Evolutionary conservation across 2,888 invertebrate genomes (phyloP).

Genomic region (Priocnemis perturbator): DNA sequence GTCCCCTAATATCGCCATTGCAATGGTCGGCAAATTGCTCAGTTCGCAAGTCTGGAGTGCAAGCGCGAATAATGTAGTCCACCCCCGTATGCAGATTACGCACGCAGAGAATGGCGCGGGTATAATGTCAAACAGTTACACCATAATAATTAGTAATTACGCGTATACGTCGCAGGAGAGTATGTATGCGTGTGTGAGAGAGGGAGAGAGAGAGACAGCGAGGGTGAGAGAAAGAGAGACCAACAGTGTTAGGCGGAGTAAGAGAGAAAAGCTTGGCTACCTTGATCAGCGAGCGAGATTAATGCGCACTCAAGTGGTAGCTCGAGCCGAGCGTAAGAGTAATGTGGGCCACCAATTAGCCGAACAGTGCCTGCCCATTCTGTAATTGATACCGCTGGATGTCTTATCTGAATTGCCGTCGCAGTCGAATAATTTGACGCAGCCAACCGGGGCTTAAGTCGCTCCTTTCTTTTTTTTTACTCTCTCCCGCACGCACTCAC

Average conservation of each 20-base stretch:
- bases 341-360: conserved; percentile 65
- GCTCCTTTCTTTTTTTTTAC: neutral
- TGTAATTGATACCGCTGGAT: conserved; percentile 62
- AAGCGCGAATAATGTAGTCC: conserved; percentile 10
- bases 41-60: neutral
- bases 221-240: neutral
- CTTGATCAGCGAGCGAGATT: neutral
- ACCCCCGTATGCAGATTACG: neutral
- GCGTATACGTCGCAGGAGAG: neutral
- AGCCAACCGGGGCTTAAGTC: conserved; percentile 6
- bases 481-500: conserved; percentile 7
- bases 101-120: neutral
- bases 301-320: neutral
- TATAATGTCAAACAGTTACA: neutral
- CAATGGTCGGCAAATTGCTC: conserved; percentile 1
- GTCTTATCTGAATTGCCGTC: conserved; percentile 56
- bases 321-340: conserved; percentile 57
- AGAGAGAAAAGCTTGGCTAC: neutral
- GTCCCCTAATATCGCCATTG: neutral
- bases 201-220: neutral
- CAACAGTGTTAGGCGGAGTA: conserved; percentile 13
- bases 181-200: neutral
- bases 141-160: conserved; percentile 58
- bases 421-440: conserved; percentile 33
- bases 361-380: conserved; percentile 11